Evolutionary conservation across 1,140 invertebrate genomes (phyloP).

Genomic region (Magallana ariakensis): DNA sequence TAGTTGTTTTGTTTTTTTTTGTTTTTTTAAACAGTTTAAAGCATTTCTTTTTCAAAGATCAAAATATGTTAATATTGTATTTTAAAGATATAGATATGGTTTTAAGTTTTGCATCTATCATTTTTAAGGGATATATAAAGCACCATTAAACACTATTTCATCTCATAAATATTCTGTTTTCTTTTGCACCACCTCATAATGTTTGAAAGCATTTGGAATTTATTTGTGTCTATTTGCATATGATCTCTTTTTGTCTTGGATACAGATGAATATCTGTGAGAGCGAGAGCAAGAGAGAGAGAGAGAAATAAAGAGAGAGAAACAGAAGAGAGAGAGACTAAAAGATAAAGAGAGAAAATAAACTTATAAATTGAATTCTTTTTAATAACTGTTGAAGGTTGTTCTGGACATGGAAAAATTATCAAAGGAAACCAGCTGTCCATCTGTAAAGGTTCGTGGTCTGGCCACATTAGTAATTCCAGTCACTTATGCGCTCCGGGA

Average conservation of each 20-base stretch:
- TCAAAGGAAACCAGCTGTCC: slow-evolving; percentile 50
- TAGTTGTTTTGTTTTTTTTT: too few relatives aligned
- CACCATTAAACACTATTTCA: slow-evolving; percentile 13
- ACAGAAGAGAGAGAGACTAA: neutral
- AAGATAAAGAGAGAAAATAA: neutral
- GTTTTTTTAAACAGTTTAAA: neutral
- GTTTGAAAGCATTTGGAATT: neutral
- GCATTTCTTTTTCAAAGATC: neutral
- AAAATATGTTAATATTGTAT: neutral
- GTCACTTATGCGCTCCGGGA: slow-evolving; percentile 70
- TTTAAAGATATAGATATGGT: neutral
- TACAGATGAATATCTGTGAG: neutral
- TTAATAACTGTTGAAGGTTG: neutral
- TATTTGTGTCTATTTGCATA: neutral
- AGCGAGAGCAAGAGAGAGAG: neutral
- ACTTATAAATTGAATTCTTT: neutral
- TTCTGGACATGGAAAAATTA: neutral
- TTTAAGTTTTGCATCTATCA: neutral
- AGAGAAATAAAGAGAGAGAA: neutral
- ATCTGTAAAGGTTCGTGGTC: slow-evolving; percentile 73
- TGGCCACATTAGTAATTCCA: slow-evolving; percentile 74
- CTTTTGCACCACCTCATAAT: slow-evolving; percentile 10
- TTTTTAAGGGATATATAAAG: neutral
- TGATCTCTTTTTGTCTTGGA: neutral
- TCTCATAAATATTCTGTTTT: neutral